Percentiles rank a stretch among this genome's conserved stretches.
Conservation (phyloP, 2,113 vertebrate species). For the Phylloscopus whistleri region DNA sequence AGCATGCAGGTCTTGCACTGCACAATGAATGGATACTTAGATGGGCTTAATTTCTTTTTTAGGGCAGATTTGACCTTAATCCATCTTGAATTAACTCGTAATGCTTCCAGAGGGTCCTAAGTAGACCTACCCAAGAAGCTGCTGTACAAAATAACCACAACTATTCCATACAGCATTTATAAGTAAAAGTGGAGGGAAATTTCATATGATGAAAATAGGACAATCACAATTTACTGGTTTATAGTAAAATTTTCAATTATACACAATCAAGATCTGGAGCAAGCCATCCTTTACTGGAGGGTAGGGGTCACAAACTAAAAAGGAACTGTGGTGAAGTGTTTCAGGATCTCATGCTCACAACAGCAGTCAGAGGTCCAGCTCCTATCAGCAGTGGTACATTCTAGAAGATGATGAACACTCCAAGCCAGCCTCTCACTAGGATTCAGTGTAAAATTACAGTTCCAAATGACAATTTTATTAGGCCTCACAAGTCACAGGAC, state of each 20-base stretch:
- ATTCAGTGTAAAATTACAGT: background rate
- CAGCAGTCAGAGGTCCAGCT: background rate
- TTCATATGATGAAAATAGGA: background rate
- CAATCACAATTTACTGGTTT: background rate
- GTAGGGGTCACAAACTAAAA: background rate
- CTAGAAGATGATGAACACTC: background rate
- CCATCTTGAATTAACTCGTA: background rate
- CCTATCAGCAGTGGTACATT: background rate
- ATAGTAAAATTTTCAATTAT: background rate
- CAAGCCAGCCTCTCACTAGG: background rate
- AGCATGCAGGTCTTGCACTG: background rate
- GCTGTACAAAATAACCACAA: background rate
- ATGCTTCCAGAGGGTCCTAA: background rate
- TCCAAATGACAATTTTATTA: background rate
- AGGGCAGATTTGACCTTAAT: conserved; percentile 19
- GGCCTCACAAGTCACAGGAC: background rate
- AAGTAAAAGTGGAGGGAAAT: background rate
- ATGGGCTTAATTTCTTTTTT: background rate
- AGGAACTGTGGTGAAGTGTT: background rate
- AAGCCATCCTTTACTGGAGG: background rate
- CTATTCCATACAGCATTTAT: background rate
- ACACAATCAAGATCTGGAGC: background rate
- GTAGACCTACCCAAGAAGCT: background rate
- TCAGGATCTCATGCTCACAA: background rate
- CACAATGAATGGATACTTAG: background rate